Evolutionary conservation across 2,113 vertebrate genomes (phyloP).

Genomic region (Oryzias woworae): DNA sequence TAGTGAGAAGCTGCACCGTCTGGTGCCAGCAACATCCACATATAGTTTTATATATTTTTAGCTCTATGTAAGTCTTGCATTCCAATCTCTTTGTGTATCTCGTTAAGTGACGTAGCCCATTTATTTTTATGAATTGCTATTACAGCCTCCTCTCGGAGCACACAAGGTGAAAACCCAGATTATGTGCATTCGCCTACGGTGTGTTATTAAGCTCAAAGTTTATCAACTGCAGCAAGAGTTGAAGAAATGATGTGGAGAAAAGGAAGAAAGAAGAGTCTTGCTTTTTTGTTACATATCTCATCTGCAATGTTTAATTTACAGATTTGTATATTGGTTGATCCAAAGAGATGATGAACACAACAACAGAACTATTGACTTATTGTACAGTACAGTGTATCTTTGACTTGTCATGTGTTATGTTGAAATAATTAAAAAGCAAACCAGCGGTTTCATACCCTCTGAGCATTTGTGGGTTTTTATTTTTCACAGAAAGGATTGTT

Average conservation of each 20-base stretch:
- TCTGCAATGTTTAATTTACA: slow-evolving; percentile 79
- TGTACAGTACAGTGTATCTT: slow-evolving; percentile 83
- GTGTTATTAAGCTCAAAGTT: slow-evolving; percentile 76
- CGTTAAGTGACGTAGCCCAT: slow-evolving; percentile 73
- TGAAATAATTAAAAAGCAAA: slow-evolving; percentile 84
- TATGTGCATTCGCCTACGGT: slow-evolving; percentile 74
- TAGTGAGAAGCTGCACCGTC: slow-evolving; percentile 66
- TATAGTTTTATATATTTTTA: slow-evolving; percentile 78
- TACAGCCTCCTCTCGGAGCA: slow-evolving; percentile 67
- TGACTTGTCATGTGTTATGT: slow-evolving; percentile 83
- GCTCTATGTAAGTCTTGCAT: slow-evolving; percentile 78
- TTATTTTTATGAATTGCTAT: slow-evolving; percentile 73
- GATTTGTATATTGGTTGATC: slow-evolving; percentile 85
- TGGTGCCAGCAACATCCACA: slow-evolving; percentile 62
- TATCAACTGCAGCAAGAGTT: slow-evolving; percentile 77
- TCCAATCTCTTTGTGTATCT: slow-evolving; percentile 79
- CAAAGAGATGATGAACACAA: slow-evolving; percentile 83
- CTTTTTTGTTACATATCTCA: slow-evolving; percentile 77
- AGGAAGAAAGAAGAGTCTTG: slow-evolving; percentile 57
- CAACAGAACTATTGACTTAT: slow-evolving; percentile 84
- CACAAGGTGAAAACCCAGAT: slow-evolving; percentile 63
- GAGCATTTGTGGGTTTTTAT: slow-evolving; percentile 18
- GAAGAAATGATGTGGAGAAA: slow-evolving; percentile 69
- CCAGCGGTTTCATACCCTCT: slow-evolving; percentile 71
- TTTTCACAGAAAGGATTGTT: background rate